Conservation (phyloP, 2,888 invertebrate genomes). For the Bellardia bayeri region DNA sequence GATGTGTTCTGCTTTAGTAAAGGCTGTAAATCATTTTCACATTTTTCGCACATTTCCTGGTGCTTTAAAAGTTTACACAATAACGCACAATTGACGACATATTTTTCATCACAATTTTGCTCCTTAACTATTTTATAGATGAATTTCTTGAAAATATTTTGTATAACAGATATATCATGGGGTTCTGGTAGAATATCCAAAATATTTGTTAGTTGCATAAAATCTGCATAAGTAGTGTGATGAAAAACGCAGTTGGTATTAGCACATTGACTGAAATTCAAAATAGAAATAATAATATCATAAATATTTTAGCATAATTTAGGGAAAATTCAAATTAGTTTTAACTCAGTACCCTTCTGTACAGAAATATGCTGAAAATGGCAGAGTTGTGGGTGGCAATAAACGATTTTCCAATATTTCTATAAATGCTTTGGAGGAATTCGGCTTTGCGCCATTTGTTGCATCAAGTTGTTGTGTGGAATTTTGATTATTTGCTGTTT, state of each 20-base stretch:
- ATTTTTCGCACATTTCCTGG: conserved; percentile 28
- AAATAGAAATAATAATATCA: background rate
- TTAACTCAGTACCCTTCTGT: background rate
- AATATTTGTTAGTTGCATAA: conserved; percentile 36
- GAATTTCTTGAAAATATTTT: conserved; percentile 33
- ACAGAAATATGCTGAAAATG: background rate
- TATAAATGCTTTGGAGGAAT: background rate
- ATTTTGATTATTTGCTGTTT: background rate
- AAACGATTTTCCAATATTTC: conserved; percentile 57
- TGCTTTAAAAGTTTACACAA: conserved; percentile 35
- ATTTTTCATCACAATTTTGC: conserved; percentile 15
- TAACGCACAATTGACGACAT: background rate
- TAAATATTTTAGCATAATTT: background rate
- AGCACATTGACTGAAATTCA: background rate
- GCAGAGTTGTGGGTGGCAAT: background rate
- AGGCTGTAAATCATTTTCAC: conserved; percentile 3
- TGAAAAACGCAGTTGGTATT: conserved; percentile 27
- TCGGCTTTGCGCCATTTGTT: background rate
- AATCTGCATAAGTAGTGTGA: conserved; percentile 25
- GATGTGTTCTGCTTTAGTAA: background rate
- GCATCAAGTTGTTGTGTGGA: background rate
- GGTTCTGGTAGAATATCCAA: conserved; percentile 10
- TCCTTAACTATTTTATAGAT: conserved; percentile 31
- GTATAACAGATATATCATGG: background rate
- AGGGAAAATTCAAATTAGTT: background rate